Base-by-base conservation (phyloP, 1,140 invertebrate species). In the Apis florea region DNA sequence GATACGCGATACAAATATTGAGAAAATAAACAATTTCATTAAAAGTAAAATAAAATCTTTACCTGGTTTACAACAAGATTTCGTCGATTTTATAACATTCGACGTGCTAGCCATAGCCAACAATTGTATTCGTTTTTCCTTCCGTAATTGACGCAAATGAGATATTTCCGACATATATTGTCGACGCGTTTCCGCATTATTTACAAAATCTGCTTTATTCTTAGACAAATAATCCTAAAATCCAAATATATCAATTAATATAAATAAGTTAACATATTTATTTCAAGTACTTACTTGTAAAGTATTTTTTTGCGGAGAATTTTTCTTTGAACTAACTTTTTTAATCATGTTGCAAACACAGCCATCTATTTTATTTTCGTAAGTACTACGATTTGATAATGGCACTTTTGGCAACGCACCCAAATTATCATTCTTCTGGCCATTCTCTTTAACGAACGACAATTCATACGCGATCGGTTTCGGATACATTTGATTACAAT, bases 391-490 rank as follows among this genome's bases (percentile, higher is more conserved):
- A 64, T 82, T 88, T n/a, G 53, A 67, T 73, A 74, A 85, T 83
- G 83, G 47, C 67, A 77, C 68, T 77, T 87, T 88, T 26, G 58
- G 59, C 8, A 81, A 51, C 17, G 56, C 49, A 15, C 56, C 59
- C 24, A 64, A 61, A 11, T 40, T 77, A 17, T 84, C 76, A 26
- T 58, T 80, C 17, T 51, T 87, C 21, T 80, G 49, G 31, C 75
- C 49, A 10, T 86, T 87, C 12, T 89, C 83, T 11, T 91, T 80
- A 0, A 77, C 70, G 80, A 93, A 94, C 8, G 90, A 91, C 17
- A 94, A 71, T 69, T 94, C 93, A 59, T 93, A 94, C 26, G 93
- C 93, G n/a, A 93, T 88, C 2, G 92, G 70, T 85, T 93, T 93
- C 0, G 92, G 91, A 84, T 91, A 93, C 56, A 84, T 88, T 54